phyloP scores from a whole-genome alignment of 1,140 invertebrate species.

The Neodiprion lecontei region DNA sequence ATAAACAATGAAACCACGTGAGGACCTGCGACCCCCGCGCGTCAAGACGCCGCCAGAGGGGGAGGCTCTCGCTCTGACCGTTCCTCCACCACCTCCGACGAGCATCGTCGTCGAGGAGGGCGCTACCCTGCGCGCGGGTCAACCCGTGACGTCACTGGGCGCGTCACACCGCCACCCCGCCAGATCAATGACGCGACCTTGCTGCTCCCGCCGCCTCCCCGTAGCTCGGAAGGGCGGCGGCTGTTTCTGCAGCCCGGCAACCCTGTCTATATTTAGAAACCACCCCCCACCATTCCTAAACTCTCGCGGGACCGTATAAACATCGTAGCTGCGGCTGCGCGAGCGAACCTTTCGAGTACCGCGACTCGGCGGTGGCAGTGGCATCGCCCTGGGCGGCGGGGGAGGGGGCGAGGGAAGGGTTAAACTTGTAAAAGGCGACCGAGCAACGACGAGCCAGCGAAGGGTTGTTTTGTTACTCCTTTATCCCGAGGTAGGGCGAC shows the following conservation, averaged over 20 bases:
- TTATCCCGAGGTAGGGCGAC: not conserved
- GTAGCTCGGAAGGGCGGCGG: slow-evolving; percentile 58
- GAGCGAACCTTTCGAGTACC: not conserved
- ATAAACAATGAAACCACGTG: slow-evolving; percentile 23
- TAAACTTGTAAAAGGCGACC: not conserved
- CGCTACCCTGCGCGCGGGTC: slow-evolving; percentile 45
- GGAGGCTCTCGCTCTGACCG: slow-evolving; percentile 10
- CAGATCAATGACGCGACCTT: slow-evolving; percentile 62
- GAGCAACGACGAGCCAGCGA: not conserved
- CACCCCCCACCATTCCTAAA: slow-evolving; percentile 22
- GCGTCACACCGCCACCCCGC: slow-evolving; percentile 51
- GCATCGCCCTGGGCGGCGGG: slow-evolving; percentile 8
- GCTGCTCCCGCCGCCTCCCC: slow-evolving; percentile 32
- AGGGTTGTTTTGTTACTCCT: not conserved
- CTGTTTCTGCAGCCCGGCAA: slow-evolving; percentile 62
- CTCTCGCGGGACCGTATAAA: slow-evolving; percentile 43
- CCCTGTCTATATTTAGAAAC: slow-evolving; percentile 62
- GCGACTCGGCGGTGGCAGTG: not conserved
- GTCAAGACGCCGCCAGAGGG: slow-evolving; percentile 22
- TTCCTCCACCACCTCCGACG: slow-evolving; percentile 6
- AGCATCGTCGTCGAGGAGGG: slow-evolving; percentile 30
- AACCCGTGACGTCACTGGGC: slow-evolving; percentile 57
- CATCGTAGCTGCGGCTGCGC: slow-evolving; percentile 45
- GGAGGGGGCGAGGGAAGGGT: slow-evolving; percentile 8
- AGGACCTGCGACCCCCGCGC: slow-evolving; percentile 12